Percentiles rank a stretch among this genome's conserved stretches.
phyloP scores from a whole-genome alignment of 2,888 invertebrate genomes.

The Conistra vaccinii region DNA sequence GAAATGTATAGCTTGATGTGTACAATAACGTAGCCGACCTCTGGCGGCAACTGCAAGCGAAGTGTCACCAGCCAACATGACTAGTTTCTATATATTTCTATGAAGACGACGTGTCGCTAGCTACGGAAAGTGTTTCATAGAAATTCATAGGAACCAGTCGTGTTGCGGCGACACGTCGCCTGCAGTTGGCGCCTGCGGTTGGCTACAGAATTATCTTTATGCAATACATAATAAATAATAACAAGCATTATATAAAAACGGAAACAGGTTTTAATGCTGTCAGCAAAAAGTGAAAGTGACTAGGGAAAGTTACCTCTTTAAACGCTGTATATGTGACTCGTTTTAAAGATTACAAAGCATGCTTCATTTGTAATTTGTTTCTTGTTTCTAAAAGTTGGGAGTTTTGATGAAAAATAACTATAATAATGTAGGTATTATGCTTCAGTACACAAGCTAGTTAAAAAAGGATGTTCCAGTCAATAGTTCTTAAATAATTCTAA shows the following conservation, averaged over 20 bases:
- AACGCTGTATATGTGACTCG: neutral
- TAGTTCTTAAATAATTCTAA: neutral
- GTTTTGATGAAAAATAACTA: neutral
- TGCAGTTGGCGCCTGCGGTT: too few species aligned
- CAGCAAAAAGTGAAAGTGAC: conserved; percentile 24
- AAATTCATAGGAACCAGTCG: too few species aligned
- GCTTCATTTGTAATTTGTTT: neutral
- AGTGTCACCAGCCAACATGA: too few species aligned
- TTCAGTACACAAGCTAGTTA: neutral
- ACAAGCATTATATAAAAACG: conserved; percentile 12
- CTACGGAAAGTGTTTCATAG: too few species aligned
- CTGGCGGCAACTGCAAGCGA: too few species aligned
- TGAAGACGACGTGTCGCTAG: too few species aligned
- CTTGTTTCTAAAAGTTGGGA: neutral
- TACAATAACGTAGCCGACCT: too few species aligned
- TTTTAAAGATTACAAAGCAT: neutral
- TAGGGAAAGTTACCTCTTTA: conserved; percentile 23
- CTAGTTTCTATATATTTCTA: too few species aligned
- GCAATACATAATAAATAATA: conserved; percentile 29
- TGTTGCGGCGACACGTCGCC: too few species aligned
- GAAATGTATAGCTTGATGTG: too few species aligned
- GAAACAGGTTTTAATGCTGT: conserved; percentile 41
- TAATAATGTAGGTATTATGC: neutral
- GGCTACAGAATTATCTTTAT: too few species aligned
- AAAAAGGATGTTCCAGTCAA: neutral